A percentile compares a stretch with the other conserved stretches of the same genome.
Conservation (phyloP, 2,113 vertebrate species). For the Pseudopodoces humilis region DNA sequence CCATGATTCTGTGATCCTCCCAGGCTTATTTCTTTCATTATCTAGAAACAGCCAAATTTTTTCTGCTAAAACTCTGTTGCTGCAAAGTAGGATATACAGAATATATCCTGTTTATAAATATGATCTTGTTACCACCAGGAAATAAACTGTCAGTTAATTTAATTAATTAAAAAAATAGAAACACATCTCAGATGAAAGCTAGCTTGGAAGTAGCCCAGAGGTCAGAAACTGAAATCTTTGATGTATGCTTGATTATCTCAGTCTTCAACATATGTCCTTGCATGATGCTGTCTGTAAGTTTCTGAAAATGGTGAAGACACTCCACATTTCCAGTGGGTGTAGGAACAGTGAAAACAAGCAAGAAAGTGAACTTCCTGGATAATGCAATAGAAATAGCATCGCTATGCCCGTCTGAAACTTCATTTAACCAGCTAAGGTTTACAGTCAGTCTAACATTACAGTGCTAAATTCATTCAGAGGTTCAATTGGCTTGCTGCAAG, state of each 20-base stretch:
- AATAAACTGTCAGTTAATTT: constrained; percentile 46
- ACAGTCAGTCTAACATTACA: background rate
- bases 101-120: constrained; percentile 26
- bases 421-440: background rate
- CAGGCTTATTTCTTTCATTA: background rate
- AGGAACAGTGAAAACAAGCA: constrained; percentile 36
- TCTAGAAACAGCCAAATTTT: background rate
- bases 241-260: constrained; percentile 24
- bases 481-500: background rate
- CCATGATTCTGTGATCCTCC: background rate
- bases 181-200: constrained; percentile 5
- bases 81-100: background rate
- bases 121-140: constrained; percentile 30
- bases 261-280: constrained; percentile 15
- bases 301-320: constrained; percentile 41
- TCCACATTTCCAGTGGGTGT: constrained; percentile 24
- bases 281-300: constrained; percentile 24
- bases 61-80: background rate
- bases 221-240: constrained; percentile 54
- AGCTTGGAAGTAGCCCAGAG: constrained; percentile 31
- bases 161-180: constrained; percentile 36
- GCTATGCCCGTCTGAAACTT: background rate
- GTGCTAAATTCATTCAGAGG: background rate
- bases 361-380: constrained; percentile 2
- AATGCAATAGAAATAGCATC: constrained; percentile 7